Evolutionary conservation across 2,888 invertebrate genomes (phyloP), one percentile per base, ranked within the genome.

Genomic region (Heteromurus nitidus): DNA sequence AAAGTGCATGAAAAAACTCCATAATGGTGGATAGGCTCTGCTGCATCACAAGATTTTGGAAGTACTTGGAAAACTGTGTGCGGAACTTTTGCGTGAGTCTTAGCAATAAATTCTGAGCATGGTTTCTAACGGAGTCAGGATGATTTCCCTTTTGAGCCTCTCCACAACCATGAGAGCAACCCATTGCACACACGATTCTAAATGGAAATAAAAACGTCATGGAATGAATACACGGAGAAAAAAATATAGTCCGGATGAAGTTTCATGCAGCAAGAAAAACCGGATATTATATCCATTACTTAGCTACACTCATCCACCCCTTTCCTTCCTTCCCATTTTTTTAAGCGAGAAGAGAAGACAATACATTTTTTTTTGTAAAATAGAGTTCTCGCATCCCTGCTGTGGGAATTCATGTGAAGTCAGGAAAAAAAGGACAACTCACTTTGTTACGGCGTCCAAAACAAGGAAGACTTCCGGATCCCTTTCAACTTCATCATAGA

Each of bases 101-200:
- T 0, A 92, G 91, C 0, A 99, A 90, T 55, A 95, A 93, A 88
- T 92, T 93, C 88, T 95, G 94, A 69, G 95, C 95, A 89, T 97
- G 97, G 0, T 95, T 94, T 9, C 99, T 92, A 9, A 98, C 91
- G 87, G 95, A 95, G 89, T 97, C 97, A 0, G 96, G 96, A 72
- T 96, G 96, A 0, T 96, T 95, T 2, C 96, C 95, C 69, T 96
- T 91, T 87, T 92, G 91, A 44, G 93, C 92, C 50, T 95, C 93
- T 65, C 96, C 96, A 89, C 99, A 99, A 1, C 97, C 98, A 89
- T 98, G 96, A 0, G 95, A 95, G 89, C 99, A 99, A 0, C 99
- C 99, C 30, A 99, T 91, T 87, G 96, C 95, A 82, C 95, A 94
- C 73, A 97, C 91, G 5, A 97, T 92, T 87, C 96, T 95, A 85